Evolutionary conservation across 1,140 invertebrate genomes (phyloP).

Genomic region (Eumaeus atala): DNA sequence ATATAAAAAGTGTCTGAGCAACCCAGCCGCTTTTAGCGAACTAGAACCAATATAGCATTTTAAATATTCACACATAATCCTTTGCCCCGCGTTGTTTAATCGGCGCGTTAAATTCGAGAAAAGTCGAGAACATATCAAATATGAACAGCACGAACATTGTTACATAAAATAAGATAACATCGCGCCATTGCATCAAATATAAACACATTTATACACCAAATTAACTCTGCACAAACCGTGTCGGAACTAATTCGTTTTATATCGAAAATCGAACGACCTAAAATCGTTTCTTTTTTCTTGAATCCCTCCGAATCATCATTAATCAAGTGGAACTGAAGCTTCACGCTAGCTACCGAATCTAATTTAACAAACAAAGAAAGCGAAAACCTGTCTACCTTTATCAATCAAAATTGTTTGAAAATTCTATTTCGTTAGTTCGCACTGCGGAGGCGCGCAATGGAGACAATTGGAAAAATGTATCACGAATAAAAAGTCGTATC

Average conservation of each 20-base stretch:
- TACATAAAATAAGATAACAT: slow-evolving; percentile 69
- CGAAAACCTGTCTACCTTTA: slow-evolving; percentile 71
- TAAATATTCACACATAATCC: slow-evolving; percentile 72
- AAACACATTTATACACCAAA: slow-evolving; percentile 45
- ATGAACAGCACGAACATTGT: slow-evolving; percentile 65
- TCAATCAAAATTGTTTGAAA: slow-evolving; percentile 73
- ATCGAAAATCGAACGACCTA: slow-evolving; percentile 49
- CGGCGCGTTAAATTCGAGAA: slow-evolving; percentile 70
- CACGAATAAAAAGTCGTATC: slow-evolving; percentile 71
- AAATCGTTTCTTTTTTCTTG: slow-evolving; percentile 53
- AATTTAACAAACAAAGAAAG: slow-evolving; percentile 73
- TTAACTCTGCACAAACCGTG: slow-evolving; percentile 36
- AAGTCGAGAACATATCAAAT: slow-evolving; percentile 73
- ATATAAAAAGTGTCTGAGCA: slow-evolving; percentile 41
- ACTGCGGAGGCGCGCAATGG: slow-evolving; percentile 54
- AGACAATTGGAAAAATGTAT: slow-evolving; percentile 74
- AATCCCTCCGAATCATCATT: slow-evolving; percentile 60
- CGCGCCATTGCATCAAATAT: slow-evolving; percentile 62
- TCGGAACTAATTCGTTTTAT: slow-evolving; percentile 42
- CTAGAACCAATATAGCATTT: slow-evolving; percentile 70
- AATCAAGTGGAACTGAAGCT: slow-evolving; percentile 71
- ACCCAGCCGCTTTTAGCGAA: slow-evolving; percentile 30
- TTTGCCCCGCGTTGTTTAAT: slow-evolving; percentile 69
- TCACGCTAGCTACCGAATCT: slow-evolving; percentile 67
- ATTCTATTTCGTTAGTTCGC: slow-evolving; percentile 70